Conservation (phyloP, 2,113 vertebrate genomes). For the Azemiops feae region DNA sequence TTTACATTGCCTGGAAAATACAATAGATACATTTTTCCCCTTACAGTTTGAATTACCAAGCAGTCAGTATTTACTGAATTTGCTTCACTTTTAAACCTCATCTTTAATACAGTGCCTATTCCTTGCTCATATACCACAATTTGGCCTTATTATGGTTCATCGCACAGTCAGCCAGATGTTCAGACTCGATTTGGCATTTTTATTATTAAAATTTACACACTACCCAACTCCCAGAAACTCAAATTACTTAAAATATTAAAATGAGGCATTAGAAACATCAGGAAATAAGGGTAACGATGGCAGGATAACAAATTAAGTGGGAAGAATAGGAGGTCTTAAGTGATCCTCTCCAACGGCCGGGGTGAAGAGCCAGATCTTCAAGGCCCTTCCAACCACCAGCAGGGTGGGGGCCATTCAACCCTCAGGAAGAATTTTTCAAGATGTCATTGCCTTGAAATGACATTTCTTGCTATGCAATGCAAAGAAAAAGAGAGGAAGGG, state of each 20-base stretch:
- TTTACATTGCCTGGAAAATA: neutral
- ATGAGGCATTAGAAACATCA: too few species aligned
- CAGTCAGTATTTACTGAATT: neutral
- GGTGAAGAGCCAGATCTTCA: neutral
- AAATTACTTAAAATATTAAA: neutral
- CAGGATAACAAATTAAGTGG: neutral
- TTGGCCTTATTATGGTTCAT: neutral
- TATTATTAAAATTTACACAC: neutral
- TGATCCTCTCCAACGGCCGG: neutral
- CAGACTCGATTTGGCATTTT: neutral
- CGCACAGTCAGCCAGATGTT: neutral
- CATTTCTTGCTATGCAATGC: constrained; percentile 6
- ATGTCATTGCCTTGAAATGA: neutral
- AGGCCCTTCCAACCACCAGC: neutral
- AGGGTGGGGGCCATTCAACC: neutral
- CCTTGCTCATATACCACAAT: accelerated
- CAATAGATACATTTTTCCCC: neutral
- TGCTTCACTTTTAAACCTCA: neutral
- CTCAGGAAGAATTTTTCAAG: neutral
- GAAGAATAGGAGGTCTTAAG: neutral
- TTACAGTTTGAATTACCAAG: neutral
- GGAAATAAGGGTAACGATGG: neutral
- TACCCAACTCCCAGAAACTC: neutral
- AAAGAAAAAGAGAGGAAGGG: neutral
- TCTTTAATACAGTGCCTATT: accelerated